Base-by-base conservation (phyloP, 2,888 invertebrate genomes). In the Cordylochernes scorpioides region DNA sequence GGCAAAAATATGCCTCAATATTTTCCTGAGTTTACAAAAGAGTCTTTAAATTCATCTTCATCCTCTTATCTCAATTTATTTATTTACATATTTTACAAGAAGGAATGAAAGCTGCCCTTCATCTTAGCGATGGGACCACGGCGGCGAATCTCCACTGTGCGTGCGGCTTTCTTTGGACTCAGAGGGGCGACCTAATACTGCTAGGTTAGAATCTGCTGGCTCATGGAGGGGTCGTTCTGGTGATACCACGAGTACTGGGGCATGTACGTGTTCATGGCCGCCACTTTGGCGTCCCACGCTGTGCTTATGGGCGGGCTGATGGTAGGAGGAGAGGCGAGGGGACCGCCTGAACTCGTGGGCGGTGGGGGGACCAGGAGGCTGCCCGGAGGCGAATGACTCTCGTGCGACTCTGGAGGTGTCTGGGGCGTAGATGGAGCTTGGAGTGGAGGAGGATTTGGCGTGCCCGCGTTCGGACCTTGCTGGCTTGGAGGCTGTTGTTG, bases 281-380 rank as follows among this genome's bases (percentile, higher is more conserved):
- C 36, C n/a, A n/a, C n/a, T 31, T 42, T 42, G 31, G 41, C 36
- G 45, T 57, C 57, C 57, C 57, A 54, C 15, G 45, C 39, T n/a
- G n/a, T n/a, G 13, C 39, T 38, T 14, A 41, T 41, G 24, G 43
- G 43, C 30, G 37, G 39, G 35, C 39, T 38, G 32, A 38, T 37
- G 28, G 42, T 36, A 15, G 40, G 40, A 30, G 33, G 35, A 27
- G 39, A 35, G 31, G 38, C 34, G 12, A 36, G 33, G 10, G 31
- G 29, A 27, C 35, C 34, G 25, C 33, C 35, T 21, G 32, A 36
- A 24, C 26, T 29, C 3, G 29, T 34, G 8, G 27, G 30, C 15
- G 34, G 18, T 5, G 31, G 13, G 9, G 38, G 31, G 9, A 32
- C 33, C 18, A 33, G 31, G 5, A 33, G 28, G 13, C 34, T 35